phyloP scores from a whole-genome alignment of 2,888 invertebrate genomes.

The Andrena haemorrhoa region DNA sequence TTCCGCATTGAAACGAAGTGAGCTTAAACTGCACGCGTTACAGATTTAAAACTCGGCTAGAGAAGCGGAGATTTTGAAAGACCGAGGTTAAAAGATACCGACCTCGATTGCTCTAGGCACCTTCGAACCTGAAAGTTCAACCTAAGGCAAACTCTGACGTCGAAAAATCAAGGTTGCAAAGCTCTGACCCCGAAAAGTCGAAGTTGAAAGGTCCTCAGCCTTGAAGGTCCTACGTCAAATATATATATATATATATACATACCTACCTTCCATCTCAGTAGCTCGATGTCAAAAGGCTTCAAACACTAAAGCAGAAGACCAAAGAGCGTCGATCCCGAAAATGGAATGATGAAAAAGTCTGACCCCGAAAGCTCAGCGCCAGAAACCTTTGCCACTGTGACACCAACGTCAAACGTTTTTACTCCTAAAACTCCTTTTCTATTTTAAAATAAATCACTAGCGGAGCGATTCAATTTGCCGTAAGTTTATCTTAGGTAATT shows the following conservation, averaged over 20 bases:
- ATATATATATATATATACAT: too few species aligned
- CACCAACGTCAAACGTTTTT: too few species aligned
- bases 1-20: constrained; percentile 21
- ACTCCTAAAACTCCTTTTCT: too few species aligned
- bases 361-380: too few species aligned
- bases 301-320: not conserved
- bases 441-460: too few species aligned
- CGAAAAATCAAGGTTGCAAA: not conserved
- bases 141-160: not conserved
- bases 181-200: not conserved
- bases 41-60: too few species aligned
- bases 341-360: too few species aligned
- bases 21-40: not conserved
- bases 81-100: not conserved
- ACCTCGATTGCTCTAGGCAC: not conserved
- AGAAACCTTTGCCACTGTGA: too few species aligned
- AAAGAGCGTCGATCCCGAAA: not conserved
- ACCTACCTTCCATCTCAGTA: not conserved
- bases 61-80: not conserved
- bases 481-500: not conserved
- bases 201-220: not conserved
- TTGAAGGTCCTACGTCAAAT: not conserved
- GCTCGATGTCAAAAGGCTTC: not conserved
- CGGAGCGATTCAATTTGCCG: too few species aligned
- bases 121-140: not conserved